Conservation (phyloP, 2,113 vertebrate genomes). For the Coregonus clupeaformis region DNA sequence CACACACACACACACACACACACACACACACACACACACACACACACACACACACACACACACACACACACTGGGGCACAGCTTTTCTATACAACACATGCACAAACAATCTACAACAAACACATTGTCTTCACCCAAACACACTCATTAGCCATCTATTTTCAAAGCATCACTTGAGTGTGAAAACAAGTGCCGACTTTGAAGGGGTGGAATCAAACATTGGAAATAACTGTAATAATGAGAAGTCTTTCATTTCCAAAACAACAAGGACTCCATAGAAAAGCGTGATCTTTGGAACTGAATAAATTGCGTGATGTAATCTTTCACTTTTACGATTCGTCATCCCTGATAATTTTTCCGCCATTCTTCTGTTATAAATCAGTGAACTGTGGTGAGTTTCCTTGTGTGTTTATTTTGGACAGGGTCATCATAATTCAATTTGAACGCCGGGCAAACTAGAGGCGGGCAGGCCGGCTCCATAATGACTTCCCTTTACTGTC, state of each 20-base stretch:
- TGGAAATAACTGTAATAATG: background rate
- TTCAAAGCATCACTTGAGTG: background rate
- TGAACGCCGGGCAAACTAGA: slow-evolving; percentile 20
- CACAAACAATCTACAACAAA: slow-evolving; percentile 1
- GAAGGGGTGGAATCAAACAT: too few species aligned
- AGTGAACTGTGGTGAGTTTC: slow-evolving; percentile 20
- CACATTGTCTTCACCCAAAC: background rate
- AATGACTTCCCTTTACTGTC: slow-evolving; percentile 60
- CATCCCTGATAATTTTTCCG: slow-evolving; percentile 31
- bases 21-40: too few species aligned
- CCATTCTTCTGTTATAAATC: slow-evolving; percentile 36
- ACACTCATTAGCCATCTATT: background rate
- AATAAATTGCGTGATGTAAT: slow-evolving; percentile 5
- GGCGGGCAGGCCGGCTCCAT: slow-evolving; percentile 25
- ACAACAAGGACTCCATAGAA: background rate
- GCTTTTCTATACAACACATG: background rate
- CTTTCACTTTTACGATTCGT: slow-evolving; percentile 27
- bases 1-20: slow-evolving; percentile 1
- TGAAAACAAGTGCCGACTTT: background rate
- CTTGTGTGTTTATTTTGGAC: slow-evolving; percentile 60
- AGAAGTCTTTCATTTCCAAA: background rate
- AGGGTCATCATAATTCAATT: slow-evolving; percentile 46
- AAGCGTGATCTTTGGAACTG: background rate
- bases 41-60: too few species aligned
- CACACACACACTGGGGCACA: too few species aligned